Evolutionary conservation across 1,140 invertebrate species (phyloP), one percentile per base, ranked within the genome.

Genomic region (Campoletis sonorensis): DNA sequence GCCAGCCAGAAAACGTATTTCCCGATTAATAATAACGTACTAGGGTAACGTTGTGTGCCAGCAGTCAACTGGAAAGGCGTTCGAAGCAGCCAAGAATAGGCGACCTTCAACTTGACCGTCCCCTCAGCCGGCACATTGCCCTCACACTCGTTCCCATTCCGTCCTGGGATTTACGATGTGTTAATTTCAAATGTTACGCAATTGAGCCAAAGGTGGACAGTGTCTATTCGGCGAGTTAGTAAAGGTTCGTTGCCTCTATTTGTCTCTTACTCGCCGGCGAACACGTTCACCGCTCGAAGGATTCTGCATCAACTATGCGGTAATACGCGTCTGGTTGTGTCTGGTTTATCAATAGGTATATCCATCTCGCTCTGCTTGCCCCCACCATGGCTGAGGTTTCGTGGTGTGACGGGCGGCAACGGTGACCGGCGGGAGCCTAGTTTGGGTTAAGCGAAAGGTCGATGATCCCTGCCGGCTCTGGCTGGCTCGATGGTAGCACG

Each of bases 71-170:
- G 18, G 54, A 30, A 33, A 16, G 26, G 23, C 68, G 13, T 71
- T 71, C 72, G 21, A 1, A 49, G 16, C 4, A 5, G 37, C 37
- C 33, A 75, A 81, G 54, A 58, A 61, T 27, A 81, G 27, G 45
- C 85, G 86, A 79, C 88, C 88, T 89, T 89, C 86, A 89, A 89
- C 88, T 89, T 89, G 87, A 88, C 87, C 86, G 84, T 67, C 75
- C 37, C 70, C 81, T 18, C 4, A 4, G 54, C 1, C 54, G 4
- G 18, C 54, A 21, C 40, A 45, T 45, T 45, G 40, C 40, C 40
- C 40, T 45, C 40, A 45, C 8, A 45, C 40, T 45, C 40, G 40
- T 58, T 18, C 54, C 18, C 16, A 58, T 18, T n/a, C 54, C 21
- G 54, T 58, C 40, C 40, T 21, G 54, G 54, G 4, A 58, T 4